Percentiles rank a stretch among this genome's conserved stretches.
phyloP scores from a whole-genome alignment of 2,113 vertebrate genomes.

The Phaethon lepturus region DNA sequence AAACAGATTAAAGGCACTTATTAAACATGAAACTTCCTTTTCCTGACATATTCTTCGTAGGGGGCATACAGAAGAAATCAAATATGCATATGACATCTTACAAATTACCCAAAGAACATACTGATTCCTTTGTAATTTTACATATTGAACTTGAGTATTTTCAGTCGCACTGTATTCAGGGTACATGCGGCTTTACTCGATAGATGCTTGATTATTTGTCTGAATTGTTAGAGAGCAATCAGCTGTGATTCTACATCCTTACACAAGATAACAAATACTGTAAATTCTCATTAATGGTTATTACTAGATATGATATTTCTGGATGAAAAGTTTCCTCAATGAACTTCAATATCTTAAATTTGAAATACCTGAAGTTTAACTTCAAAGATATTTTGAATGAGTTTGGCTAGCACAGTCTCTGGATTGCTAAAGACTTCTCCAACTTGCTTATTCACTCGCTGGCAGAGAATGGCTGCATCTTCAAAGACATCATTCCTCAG shows the following conservation, averaged over 20 bases:
- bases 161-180: background rate
- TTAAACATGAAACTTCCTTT: background rate
- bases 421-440: slow-evolving; percentile 97
- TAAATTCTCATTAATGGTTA: background rate
- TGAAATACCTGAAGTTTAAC: slow-evolving; percentile 92
- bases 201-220: background rate
- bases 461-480: slow-evolving; percentile 93
- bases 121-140: background rate
- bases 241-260: background rate
- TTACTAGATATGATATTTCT: background rate
- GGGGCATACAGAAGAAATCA: background rate
- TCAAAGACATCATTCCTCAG: slow-evolving; percentile 92
- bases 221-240: background rate
- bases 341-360: background rate
- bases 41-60: background rate
- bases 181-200: background rate
- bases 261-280: background rate
- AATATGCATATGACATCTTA: background rate
- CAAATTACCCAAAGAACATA: background rate
- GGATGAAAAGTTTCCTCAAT: background rate
- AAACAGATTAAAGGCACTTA: background rate
- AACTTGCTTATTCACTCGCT: slow-evolving; percentile 95
- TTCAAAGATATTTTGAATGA: slow-evolving; percentile 98
- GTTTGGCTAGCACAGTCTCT: slow-evolving; percentile 96
- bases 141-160: background rate